phyloP scores from a whole-genome alignment of 2,888 invertebrate species.

The Mystacides longicornis region DNA sequence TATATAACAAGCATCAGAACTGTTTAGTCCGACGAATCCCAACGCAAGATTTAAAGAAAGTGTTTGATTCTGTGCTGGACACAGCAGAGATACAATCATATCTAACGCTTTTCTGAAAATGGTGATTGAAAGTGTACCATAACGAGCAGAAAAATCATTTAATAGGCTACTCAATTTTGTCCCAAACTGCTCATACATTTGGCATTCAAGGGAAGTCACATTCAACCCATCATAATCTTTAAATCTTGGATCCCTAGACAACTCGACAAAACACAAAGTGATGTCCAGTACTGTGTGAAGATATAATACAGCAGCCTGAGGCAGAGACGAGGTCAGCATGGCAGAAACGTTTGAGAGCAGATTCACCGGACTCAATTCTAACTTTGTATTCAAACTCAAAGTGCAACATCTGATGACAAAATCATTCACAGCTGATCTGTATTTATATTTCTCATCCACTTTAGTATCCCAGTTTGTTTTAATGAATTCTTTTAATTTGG shows the following conservation, averaged over 20 bases:
- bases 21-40: slow-evolving; percentile 4
- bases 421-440: slow-evolving; percentile 9
- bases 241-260: slow-evolving; percentile 6
- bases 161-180: slow-evolving; percentile 4
- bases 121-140: background rate
- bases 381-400: slow-evolving; percentile 5
- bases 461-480: slow-evolving; percentile 15
- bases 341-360: slow-evolving; percentile 10
- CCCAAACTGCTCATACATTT: slow-evolving; percentile 1
- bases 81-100: background rate
- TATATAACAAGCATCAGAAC: background rate
- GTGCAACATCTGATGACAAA: slow-evolving; percentile 15
- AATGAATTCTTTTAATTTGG: slow-evolving; percentile 15
- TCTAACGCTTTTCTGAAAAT: background rate
- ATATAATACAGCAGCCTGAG: slow-evolving; percentile 8
- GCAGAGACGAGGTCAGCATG: slow-evolving; percentile 11
- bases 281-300: slow-evolving; percentile 5
- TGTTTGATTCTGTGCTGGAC: background rate
- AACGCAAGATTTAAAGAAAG: slow-evolving; percentile 6
- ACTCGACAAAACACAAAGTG: slow-evolving; percentile 4
- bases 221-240: background rate
- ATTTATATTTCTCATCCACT: slow-evolving; percentile 6
- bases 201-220: background rate
- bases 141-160: background rate
- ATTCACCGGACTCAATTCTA: slow-evolving; percentile 8